These are phyloP conservation scores for Sebastes matsubarae DNA, from an alignment of 2,797 vertebrate species.

Conservation along the genomic window DNA sequence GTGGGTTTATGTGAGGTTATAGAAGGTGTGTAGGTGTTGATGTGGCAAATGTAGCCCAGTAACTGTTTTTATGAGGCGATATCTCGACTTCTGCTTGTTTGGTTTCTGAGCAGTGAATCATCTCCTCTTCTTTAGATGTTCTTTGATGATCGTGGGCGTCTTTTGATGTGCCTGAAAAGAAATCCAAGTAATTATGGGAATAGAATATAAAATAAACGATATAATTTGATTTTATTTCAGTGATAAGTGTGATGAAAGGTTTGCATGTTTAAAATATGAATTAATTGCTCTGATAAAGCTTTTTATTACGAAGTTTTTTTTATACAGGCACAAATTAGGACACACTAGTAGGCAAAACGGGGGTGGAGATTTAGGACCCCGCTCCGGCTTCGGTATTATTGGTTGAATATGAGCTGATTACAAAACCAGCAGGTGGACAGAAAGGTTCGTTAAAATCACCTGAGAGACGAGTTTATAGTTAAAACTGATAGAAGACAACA, in stretches of 20 bases:
- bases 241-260: fast-evolving
- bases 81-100: background rate
- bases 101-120: background rate
- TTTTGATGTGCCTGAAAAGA: background rate
- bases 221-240: fast-evolving
- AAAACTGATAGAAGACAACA: constrained; percentile 17
- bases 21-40: background rate
- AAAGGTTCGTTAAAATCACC: fast-evolving
- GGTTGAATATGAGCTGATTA: constrained; percentile 28
- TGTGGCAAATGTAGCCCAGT: background rate
- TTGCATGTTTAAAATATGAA: fast-evolving
- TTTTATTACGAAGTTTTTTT: background rate
- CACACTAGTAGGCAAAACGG: background rate
- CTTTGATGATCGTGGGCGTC: background rate
- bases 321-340: constrained; percentile 32
- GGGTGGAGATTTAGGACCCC: constrained; percentile 43
- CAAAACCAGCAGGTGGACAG: background rate
- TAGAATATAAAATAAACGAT: fast-evolving
- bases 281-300: fast-evolving
- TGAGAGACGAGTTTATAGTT: fast-evolving
- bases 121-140: constrained; percentile 5
- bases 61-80: background rate
- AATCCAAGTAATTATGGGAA: background rate
- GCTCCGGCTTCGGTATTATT: background rate
- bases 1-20: background rate